Evolutionary conservation across 2,888 invertebrate genomes (phyloP).

Genomic region (Rhimphoctona megacephalus): DNA sequence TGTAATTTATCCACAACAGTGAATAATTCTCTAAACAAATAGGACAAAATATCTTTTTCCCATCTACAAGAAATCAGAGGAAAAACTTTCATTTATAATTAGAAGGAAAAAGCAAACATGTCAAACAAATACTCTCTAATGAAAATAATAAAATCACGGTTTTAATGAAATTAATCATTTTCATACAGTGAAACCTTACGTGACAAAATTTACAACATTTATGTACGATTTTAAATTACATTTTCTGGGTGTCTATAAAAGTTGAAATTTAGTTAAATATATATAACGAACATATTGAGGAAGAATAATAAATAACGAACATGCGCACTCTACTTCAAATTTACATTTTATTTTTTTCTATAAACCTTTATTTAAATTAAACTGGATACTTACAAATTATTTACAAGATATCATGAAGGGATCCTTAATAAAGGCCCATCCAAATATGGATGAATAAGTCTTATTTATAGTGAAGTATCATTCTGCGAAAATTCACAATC

Average conservation of each 20-base stretch:
- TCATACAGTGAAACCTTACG: not conserved
- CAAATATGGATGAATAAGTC: not conserved
- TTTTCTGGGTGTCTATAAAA: not conserved
- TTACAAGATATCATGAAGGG: not conserved
- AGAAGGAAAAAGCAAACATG: not conserved
- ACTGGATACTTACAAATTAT: not conserved
- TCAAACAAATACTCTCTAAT: not conserved
- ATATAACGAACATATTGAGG: not conserved
- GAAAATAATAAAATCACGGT: not conserved
- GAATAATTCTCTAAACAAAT: not conserved
- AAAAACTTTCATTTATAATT: not conserved
- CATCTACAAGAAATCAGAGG: not conserved
- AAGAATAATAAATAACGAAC: not conserved
- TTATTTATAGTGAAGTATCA: not conserved
- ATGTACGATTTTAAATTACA: not conserved
- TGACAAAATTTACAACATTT: not conserved
- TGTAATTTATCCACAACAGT: not conserved
- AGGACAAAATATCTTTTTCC: not conserved
- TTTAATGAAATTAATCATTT: not conserved
- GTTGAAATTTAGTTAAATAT: not conserved
- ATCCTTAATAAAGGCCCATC: not conserved
- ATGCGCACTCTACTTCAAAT: not conserved
- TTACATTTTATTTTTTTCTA: not conserved
- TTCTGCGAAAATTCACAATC: not conserved
- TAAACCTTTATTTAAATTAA: not conserved